phyloP scores from a whole-genome alignment of 1,140 invertebrate species.

The Trialeurodes vaporariorum region DNA sequence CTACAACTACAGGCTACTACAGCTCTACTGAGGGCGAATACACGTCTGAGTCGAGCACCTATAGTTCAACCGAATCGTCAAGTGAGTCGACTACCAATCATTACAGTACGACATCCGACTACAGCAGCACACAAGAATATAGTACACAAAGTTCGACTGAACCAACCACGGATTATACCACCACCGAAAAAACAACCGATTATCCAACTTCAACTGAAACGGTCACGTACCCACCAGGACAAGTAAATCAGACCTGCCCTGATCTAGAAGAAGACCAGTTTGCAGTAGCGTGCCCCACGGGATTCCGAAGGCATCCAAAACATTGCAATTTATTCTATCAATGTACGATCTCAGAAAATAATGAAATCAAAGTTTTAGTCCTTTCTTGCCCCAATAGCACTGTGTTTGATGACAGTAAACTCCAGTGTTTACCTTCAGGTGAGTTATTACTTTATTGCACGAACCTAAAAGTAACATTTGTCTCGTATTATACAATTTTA shows the following conservation, averaged over 20 bases:
- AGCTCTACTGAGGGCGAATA: not conserved
- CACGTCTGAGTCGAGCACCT: not conserved
- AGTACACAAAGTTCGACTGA: not conserved
- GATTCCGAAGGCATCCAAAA: constrained; percentile 67
- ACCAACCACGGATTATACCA: not conserved
- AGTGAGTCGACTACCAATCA: too few species aligned
- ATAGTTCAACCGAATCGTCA: constrained; percentile 5
- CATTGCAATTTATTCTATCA: constrained; percentile 76
- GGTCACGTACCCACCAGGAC: constrained; percentile 1
- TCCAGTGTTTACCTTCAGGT: constrained; percentile 48
- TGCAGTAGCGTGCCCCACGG: constrained; percentile 60
- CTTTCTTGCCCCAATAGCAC: constrained; percentile 63
- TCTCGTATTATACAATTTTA: too few species aligned
- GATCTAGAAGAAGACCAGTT: constrained; percentile 43
- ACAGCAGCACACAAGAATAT: not conserved
- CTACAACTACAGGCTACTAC: constrained; percentile 2
- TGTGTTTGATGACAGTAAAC: constrained; percentile 56
- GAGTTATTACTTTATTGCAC: too few species aligned
- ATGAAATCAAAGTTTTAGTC: constrained; percentile 56
- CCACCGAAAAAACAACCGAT: constrained; percentile 2
- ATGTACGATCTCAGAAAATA: constrained; percentile 50
- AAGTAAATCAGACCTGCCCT: constrained; percentile 17
- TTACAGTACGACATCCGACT: not conserved
- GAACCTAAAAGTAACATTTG: too few species aligned
- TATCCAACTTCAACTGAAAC: constrained; percentile 1